Percentiles rank a stretch among this genome's conserved stretches.
Evolutionary conservation across 2,888 invertebrate species (phyloP).

Genomic region (Onchidella celtica): DNA sequence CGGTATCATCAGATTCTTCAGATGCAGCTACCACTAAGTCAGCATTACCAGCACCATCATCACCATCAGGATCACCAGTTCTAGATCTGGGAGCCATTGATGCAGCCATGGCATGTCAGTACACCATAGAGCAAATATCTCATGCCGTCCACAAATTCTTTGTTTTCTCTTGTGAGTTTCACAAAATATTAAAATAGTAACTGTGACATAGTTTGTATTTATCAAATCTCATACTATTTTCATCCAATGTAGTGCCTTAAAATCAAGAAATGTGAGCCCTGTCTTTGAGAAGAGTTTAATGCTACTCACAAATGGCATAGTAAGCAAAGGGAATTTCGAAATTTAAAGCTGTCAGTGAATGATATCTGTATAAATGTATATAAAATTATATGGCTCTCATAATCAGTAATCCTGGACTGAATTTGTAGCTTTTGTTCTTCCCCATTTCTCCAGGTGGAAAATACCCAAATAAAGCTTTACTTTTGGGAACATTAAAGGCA

Average conservation of each 20-base stretch:
- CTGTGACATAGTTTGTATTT: too few species aligned
- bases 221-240: too few species aligned
- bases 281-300: not conserved
- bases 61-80: constrained; percentile 31
- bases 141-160: constrained; percentile 56
- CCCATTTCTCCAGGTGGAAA: constrained; percentile 42
- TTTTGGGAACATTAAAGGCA: constrained; percentile 52
- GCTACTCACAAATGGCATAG: not conserved
- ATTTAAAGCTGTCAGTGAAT: too few species aligned
- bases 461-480: constrained; percentile 49
- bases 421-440: too few species aligned
- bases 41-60: constrained; percentile 14
- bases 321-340: too few species aligned
- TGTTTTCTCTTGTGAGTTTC: constrained; percentile 53
- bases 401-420: too few species aligned
- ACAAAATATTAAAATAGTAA: too few species aligned
- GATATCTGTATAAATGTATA: too few species aligned
- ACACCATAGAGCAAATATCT: constrained; percentile 54
- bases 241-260: too few species aligned
- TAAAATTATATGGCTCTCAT: too few species aligned
- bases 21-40: constrained; percentile 20
- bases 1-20: constrained; percentile 24
- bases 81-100: constrained; percentile 53
- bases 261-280: not conserved
- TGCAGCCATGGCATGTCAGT: constrained; percentile 56